Evolutionary conservation across 2,888 invertebrate species (phyloP), one percentile per base, ranked within the genome.

Genomic region (Dryococelus australis): DNA sequence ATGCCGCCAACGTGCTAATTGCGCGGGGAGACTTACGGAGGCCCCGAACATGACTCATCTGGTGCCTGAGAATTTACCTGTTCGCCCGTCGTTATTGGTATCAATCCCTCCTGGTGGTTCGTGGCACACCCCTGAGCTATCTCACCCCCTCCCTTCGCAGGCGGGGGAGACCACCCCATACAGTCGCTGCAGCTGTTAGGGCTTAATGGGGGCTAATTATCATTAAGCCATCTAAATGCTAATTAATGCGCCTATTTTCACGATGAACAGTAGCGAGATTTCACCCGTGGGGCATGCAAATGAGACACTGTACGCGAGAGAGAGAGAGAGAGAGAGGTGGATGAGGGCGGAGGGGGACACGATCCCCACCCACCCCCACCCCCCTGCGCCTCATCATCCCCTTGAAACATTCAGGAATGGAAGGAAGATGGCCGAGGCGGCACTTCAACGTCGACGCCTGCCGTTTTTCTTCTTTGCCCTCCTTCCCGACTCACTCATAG

Each of bases 201-300:
- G 89, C 89, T 89, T 90, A 90, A 89, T 90, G 90, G 89, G 89
- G 90, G 89, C 92, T 93, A 93, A 93, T 93, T 93, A 93, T 93
- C 93, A 92, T 93, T 93, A 92, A 92, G 92, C 93, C 92, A 93
- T 93, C 93, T 93, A 93, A 93, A 93, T 90, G 93, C 93, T 93
- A 93, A 93, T 93, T 93, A 93, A 93, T 93, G 93, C 92, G 91
- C 91, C 90, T 90, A 90, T 90, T 90, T 90, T 89, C 89, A 89
- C 89, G 89, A 90, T 90, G 91, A 91, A 91, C 92, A 91, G 91
- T 91, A 91, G 91, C 90, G 91, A 91, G 92, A 92, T 92, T 91
- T 91, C 90, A 91, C 91, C 92, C 91, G 90, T 91, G 91, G 92
- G 92, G 91, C 92, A 93, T 93, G 92, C 92, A 92, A 93, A 93